A percentile compares a stretch with the other conserved stretches of the same genome.
Conservation (phyloP, 2,797 vertebrate species). For the Corythornis leucogaster region DNA sequence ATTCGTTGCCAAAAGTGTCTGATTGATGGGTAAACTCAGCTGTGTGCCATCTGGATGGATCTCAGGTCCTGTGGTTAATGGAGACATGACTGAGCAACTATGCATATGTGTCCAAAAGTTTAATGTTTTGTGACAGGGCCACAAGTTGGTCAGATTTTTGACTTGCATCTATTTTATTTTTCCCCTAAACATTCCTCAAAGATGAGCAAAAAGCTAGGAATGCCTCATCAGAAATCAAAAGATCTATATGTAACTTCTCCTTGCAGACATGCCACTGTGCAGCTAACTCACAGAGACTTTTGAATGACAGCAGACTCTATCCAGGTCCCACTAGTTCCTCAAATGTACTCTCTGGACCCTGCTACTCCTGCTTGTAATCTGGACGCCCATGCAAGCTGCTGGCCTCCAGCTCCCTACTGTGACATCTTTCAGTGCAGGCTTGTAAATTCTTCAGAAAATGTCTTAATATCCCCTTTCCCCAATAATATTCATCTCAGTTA, state of each 20-base stretch:
- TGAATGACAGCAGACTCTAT: not conserved
- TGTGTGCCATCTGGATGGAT: not conserved
- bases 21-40: not conserved
- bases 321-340: not conserved
- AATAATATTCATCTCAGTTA: not conserved
- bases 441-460: not conserved
- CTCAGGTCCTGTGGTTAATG: not conserved
- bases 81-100: not conserved
- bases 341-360: not conserved
- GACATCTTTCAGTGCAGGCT: not conserved
- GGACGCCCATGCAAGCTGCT: not conserved
- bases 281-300: not conserved
- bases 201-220: not conserved
- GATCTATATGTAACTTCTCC: not conserved
- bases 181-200: not conserved
- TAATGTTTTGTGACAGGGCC: not conserved
- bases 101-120: not conserved
- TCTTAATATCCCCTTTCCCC: not conserved
- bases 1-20: not conserved
- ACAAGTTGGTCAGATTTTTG: not conserved
- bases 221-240: not conserved
- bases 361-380: not conserved
- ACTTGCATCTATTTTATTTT: not conserved
- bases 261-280: not conserved
- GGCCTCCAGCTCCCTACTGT: not conserved